These are phyloP conservation scores for Himalopsyche anomala DNA, from an alignment of 2,888 invertebrate species.

Conservation along the genomic window DNA sequence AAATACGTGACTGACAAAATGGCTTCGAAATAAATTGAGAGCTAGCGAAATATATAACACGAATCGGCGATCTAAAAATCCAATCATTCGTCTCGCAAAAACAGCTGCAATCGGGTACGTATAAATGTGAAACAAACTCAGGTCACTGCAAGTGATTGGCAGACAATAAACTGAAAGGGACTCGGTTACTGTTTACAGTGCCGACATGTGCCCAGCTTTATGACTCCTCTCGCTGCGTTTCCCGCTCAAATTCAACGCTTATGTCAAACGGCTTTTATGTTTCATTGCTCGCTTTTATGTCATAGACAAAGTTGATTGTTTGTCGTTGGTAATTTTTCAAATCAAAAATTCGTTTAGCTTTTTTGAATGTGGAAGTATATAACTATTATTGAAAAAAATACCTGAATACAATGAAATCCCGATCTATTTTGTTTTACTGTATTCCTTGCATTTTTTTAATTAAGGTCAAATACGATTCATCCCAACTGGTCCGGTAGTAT, in stretches of 20 bases:
- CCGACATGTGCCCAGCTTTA: slow-evolving; percentile 13
- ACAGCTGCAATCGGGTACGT: slow-evolving; percentile 24
- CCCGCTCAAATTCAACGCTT: background rate
- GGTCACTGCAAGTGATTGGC: slow-evolving; percentile 9
- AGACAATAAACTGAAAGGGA: slow-evolving; percentile 24
- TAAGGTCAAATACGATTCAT: too few species aligned
- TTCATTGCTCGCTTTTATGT: slow-evolving; percentile 10
- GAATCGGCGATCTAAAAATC: background rate
- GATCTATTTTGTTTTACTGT: too few species aligned
- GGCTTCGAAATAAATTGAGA: too few species aligned
- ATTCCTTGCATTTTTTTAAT: too few species aligned
- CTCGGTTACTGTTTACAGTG: background rate
- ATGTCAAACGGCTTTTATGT: background rate
- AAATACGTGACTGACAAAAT: too few species aligned
- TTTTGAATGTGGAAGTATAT: too few species aligned
- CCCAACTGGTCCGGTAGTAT: too few species aligned
- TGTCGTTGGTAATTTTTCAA: too few species aligned
- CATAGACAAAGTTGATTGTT: background rate
- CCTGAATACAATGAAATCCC: too few species aligned
- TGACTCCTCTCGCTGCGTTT: background rate
- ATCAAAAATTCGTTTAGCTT: too few species aligned
- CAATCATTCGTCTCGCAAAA: slow-evolving; percentile 1
- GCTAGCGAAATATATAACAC: background rate
- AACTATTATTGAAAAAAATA: too few species aligned
- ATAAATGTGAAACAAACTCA: slow-evolving; percentile 11